Conservation (phyloP, 1,140 invertebrate species). For the Magallana ariakensis region DNA sequence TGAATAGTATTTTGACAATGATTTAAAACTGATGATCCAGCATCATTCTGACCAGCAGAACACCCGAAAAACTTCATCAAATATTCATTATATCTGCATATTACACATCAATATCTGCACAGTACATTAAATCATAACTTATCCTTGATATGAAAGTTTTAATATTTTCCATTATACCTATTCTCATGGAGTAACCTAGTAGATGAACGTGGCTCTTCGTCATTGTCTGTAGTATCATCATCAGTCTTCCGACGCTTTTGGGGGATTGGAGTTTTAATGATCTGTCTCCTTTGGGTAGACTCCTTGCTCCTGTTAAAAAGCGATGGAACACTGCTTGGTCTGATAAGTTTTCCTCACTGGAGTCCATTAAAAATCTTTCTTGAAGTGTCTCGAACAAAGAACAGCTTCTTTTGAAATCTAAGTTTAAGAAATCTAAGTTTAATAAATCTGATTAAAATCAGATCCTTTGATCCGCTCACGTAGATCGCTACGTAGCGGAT, state of each 20-base stretch:
- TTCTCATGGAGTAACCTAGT: neutral
- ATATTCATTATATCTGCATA: neutral
- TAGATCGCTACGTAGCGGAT: no score
- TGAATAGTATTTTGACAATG: constrained; percentile 29
- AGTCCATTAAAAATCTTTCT: constrained; percentile 40
- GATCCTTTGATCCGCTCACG: no score
- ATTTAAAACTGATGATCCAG: neutral
- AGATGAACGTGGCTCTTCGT: neutral
- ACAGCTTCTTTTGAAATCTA: no score
- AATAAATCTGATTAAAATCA: no score
- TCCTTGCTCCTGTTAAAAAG: constrained; percentile 36
- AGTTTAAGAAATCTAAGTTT: no score
- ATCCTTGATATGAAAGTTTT: neutral
- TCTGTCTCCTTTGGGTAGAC: neutral
- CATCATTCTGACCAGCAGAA: neutral
- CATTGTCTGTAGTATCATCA: neutral
- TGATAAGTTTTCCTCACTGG: constrained; percentile 36
- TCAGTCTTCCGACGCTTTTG: neutral
- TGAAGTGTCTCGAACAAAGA: constrained; percentile 42
- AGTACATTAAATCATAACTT: neutral
- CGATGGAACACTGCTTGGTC: constrained; percentile 41
- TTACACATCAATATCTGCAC: neutral
- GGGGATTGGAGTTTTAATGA: neutral
- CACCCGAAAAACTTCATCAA: neutral
- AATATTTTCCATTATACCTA: neutral